Conservation (phyloP, 2,113 vertebrate genomes). For the Gymnocephalus cernua region DNA sequence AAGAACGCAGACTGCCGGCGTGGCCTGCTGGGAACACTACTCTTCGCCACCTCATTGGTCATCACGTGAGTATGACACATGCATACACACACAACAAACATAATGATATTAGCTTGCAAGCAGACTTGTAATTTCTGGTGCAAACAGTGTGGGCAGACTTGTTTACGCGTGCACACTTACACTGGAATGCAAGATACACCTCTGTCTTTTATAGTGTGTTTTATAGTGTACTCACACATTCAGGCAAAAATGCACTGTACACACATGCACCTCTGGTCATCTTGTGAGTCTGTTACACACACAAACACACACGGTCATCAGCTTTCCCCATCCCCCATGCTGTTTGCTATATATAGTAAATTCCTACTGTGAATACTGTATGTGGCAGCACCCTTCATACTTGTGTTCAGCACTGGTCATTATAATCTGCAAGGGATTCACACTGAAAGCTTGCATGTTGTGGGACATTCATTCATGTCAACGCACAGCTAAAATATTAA, state of each 20-base stretch:
- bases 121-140: not conserved
- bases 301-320: conserved; percentile 26
- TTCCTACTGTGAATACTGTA: conserved; percentile 51
- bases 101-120: not conserved
- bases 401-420: conserved; percentile 48
- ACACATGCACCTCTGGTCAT: conserved; percentile 81
- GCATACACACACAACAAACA: not conserved
- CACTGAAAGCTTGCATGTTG: not conserved
- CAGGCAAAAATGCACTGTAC: not conserved
- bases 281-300: conserved; percentile 81
- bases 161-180: not conserved
- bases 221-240: not conserved
- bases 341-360: conserved; percentile 71
- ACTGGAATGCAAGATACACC: not conserved
- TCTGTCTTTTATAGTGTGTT: not conserved
- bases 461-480: not conserved
- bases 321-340: conserved; percentile 31
- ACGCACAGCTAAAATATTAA: not conserved
- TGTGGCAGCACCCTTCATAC: conserved; percentile 59
- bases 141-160: not conserved
- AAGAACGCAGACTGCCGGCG: conserved; percentile 91
- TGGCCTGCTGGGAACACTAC: conserved; percentile 81
- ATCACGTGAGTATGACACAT: conserved; percentile 89
- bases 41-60: conserved; percentile 88
- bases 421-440: conserved; percentile 39